Evolutionary conservation across 2,797 vertebrate species (phyloP), one percentile per base, ranked within the genome.

Genomic region (Syndactyla subalaris): DNA sequence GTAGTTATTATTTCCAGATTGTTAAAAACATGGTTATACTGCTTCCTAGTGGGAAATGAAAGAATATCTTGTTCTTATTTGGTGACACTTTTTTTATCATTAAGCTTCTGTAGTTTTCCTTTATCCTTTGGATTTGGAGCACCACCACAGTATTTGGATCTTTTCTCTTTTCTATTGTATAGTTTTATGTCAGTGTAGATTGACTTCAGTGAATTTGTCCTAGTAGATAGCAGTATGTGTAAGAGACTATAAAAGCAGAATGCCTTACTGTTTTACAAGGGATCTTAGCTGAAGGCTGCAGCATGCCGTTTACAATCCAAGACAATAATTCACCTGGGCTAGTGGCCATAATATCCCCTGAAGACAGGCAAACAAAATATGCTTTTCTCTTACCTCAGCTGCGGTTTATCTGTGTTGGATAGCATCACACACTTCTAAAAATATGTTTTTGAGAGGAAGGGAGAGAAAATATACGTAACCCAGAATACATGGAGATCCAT

Each of bases 21-120:
- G 30, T 26, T 66, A 72, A 93, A 68, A 85, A 24, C 9, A 24
- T 84, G 67, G 29, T 62, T 78, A 68, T 78, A 41, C 81, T 96
- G 96, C 95, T 76, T 94, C 62, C 94, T 96, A 94, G 95, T 75
- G 94, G 94, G 52, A 20, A 51, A 38, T 46, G 12, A 54, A 68
- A 66, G 26, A 88, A 70, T 84, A 78, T 8, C 26, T 39, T 61
- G 7, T 51, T 90, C 36, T 73, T 7, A 19, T 87, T 73, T 26
- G 10, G 19, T 36, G 12, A n/a, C 81, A 88, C 36, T 77, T 74
- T 38, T 59, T 63, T 57, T 17, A 17, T 48, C 12, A n/a, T 43
- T 14, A 2, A 36, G 10, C 2, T 1, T 59, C 3, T 32, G 12
- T 10, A n/a, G 27, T 9, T 65, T 88, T n/a, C 38, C 45, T 83